These are phyloP conservation scores for Drosophila austrosaltans DNA, from an alignment of 2,888 invertebrate genomes.

Conservation along the genomic window DNA sequence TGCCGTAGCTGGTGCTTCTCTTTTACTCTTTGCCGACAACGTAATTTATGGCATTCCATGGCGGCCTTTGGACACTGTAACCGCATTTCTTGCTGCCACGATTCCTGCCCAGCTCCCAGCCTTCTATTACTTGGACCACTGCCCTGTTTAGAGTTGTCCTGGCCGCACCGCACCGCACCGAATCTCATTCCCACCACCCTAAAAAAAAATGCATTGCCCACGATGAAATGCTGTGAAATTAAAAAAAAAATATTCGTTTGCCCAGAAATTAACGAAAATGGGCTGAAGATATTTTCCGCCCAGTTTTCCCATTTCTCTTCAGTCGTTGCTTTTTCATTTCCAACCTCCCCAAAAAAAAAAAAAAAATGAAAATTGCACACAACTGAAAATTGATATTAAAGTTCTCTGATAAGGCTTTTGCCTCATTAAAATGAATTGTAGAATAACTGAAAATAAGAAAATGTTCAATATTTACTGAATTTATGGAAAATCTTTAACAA, in stretches of 20 bases:
- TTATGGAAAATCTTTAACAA: too few species aligned
- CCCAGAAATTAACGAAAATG: constrained; percentile 69
- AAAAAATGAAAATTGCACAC: constrained; percentile 44
- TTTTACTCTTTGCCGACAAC: constrained; percentile 67
- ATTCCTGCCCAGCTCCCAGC: constrained; percentile 27
- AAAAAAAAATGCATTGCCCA: constrained; percentile 51
- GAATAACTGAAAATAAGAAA: too few species aligned
- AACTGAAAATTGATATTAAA: constrained; percentile 60
- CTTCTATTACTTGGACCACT: constrained; percentile 59
- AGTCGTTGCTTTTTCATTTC: background rate
- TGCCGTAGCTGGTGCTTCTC: constrained; percentile 19
- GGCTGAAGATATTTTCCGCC: constrained; percentile 47
- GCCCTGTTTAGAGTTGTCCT: constrained; percentile 70
- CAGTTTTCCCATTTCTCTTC: background rate
- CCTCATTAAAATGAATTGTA: background rate
- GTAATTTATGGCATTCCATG: constrained; percentile 79
- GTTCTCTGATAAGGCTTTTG: constrained; percentile 27
- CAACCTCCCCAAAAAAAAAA: background rate
- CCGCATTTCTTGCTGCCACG: constrained; percentile 74
- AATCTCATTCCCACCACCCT: constrained; percentile 5
- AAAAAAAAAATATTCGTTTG: constrained; percentile 68
- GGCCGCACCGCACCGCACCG: constrained; percentile 20
- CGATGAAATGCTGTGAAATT: constrained; percentile 60
- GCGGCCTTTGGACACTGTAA: constrained; percentile 80
- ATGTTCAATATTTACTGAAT: too few species aligned